These are phyloP conservation scores for Pavo muticus DNA, from an alignment of 2,113 vertebrate species.

Conservation along the genomic window DNA sequence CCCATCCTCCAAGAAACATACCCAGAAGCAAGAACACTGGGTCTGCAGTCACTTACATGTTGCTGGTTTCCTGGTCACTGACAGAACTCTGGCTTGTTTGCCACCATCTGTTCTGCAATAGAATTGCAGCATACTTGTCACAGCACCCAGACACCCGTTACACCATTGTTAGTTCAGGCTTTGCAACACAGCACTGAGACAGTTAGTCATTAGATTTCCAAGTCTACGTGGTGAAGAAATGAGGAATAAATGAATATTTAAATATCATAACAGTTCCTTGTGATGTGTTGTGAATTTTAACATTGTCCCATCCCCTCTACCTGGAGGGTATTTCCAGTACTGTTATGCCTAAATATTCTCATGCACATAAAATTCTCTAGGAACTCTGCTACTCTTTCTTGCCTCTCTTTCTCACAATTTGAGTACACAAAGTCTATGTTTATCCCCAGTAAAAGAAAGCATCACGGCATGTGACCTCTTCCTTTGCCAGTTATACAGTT, in stretches of 20 bases:
- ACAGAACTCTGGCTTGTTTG: not conserved
- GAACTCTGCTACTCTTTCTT: not conserved
- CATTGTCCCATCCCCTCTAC: not conserved
- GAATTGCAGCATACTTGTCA: not conserved
- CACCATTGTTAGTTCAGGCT: not conserved
- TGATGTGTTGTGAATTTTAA: not conserved
- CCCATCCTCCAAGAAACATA: not conserved
- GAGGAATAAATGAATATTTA: not conserved
- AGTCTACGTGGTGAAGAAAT: not conserved
- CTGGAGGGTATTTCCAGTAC: not conserved
- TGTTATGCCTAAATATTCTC: not conserved
- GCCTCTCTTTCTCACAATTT: not conserved
- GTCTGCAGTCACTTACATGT: not conserved
- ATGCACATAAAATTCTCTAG: not conserved
- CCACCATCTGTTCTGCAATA: not conserved
- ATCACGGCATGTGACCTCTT: constrained; percentile 24
- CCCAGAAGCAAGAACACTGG: not conserved
- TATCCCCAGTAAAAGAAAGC: not conserved
- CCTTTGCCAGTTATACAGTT: constrained; percentile 91
- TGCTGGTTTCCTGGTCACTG: not conserved
- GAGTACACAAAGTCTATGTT: not conserved
- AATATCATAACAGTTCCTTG: not conserved
- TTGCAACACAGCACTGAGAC: not conserved
- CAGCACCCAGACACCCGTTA: not conserved
- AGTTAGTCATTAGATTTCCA: not conserved